Percentiles rank a stretch among this genome's conserved stretches.
phyloP scores from a whole-genome alignment of 2,113 vertebrate genomes.

The Dasyornis broadbenti region DNA sequence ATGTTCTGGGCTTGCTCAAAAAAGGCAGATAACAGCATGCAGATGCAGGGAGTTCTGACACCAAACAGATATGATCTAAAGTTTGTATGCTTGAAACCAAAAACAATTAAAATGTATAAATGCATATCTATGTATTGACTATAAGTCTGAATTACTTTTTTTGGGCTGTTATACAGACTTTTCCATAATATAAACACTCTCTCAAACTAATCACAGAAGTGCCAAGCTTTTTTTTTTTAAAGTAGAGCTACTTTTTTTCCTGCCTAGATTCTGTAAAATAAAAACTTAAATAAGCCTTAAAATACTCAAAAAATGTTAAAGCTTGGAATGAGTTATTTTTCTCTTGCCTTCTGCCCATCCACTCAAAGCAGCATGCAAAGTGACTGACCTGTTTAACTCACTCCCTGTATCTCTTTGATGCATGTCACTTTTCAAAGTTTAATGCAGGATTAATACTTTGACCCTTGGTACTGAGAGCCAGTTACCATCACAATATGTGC shows the following conservation, averaged over 20 bases:
- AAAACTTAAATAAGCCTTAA: conserved; percentile 75
- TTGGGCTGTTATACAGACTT: conserved; percentile 55
- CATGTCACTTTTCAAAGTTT: background rate
- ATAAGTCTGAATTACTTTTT: conserved; percentile 58
- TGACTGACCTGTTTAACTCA: background rate
- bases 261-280: conserved; percentile 62
- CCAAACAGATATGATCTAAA: conserved; percentile 60
- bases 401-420: conserved; percentile 17
- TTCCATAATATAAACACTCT: conserved; percentile 64
- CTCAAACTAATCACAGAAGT: conserved; percentile 77
- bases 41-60: conserved; percentile 67
- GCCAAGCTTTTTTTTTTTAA: conserved; percentile 67
- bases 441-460: background rate
- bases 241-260: conserved; percentile 31
- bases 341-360: background rate
- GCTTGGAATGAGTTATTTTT: conserved; percentile 32
- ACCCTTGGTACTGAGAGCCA: background rate
- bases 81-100: conserved; percentile 74
- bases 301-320: conserved; percentile 52
- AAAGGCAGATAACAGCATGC: conserved; percentile 62
- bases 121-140: conserved; percentile 59
- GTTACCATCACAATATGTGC: background rate
- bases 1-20: conserved; percentile 71
- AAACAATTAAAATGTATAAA: conserved; percentile 71
- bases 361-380: background rate